Evolutionary conservation across 64 coral and sea anemone species (phyloP), one percentile per base, ranked within the genome.

Genomic region (Astreopora myriophthalma): DNA sequence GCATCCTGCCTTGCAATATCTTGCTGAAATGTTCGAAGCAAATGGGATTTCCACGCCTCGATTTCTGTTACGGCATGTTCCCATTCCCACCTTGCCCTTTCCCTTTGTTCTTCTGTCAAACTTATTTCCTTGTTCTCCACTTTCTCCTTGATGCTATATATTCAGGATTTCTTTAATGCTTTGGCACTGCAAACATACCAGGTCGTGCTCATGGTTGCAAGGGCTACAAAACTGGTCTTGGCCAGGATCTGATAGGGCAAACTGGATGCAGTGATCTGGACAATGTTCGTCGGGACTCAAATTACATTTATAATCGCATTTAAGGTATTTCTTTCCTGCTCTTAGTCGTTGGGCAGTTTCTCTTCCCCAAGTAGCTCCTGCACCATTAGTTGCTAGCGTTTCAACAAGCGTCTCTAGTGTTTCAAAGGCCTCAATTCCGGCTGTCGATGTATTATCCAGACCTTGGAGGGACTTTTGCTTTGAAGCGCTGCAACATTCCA

Each of bases 221-320:
- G 37, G n/a, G 73, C 36, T 16, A 24, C 80, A 86, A 74, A 92
- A 86, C 52, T 86, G 28, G 37, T 75, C 68, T 77, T 86, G 13
- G 4, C 32, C 34, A 51, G 39, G 40, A 92, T 92, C 68, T 71
- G 79, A 92, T 57, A 92, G 80, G 39, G 82, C 91, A 60, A 86
- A 93, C 28, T 87, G 63, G 44, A 73, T 93, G 25, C 74, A 94
- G 31, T 94, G 92, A 88, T 93, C 84, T 20, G 64, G 60, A 74
- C 92, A 93, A 8, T 27, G 84, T 23, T 93, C 92, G 3, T 87
- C 73, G 34, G 85, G 92, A 32, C 92, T 84, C 8, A 93, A 34
- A 62, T 79, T 85, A 44, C 92, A 87, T 51, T 93, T 79, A 30
- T 88, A 93, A 79, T 31, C 32, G 17, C 92, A 46, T 81, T 93